Evolutionary conservation across 2,888 invertebrate species (phyloP).

Genomic region (Philonicus albiceps): DNA sequence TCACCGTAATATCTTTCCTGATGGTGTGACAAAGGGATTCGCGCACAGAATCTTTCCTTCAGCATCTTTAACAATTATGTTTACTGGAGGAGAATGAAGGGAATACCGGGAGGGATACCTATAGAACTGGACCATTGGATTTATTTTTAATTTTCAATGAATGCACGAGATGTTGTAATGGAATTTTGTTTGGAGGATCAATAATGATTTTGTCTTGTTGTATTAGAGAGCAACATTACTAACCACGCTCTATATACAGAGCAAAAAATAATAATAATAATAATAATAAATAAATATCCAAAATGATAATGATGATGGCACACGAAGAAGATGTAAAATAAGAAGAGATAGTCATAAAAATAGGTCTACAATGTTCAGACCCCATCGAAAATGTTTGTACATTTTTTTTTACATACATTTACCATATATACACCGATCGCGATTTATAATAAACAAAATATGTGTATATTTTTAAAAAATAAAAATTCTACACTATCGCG

Average conservation of each 20-base stretch:
- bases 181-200: not conserved
- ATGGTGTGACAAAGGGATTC: not conserved
- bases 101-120: not conserved
- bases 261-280: not conserved
- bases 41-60: no score
- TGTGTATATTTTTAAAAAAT: not conserved
- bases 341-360: not conserved
- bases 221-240: no score
- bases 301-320: not conserved
- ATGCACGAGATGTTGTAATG: not conserved
- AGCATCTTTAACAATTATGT: not conserved
- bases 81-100: not conserved
- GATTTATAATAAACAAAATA: not conserved
- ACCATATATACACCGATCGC: not conserved
- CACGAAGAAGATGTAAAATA: not conserved
- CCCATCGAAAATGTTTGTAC: no score
- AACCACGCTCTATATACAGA: no score
- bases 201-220: not conserved
- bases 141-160: not conserved
- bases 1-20: not conserved
- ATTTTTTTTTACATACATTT: no score
- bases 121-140: not conserved
- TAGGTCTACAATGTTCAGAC: not conserved
- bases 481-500: not conserved
- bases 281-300: not conserved